These are phyloP conservation scores for Camelus dromedarius DNA, from an alignment of 2,113 vertebrate species.

Conservation along the genomic window DNA sequence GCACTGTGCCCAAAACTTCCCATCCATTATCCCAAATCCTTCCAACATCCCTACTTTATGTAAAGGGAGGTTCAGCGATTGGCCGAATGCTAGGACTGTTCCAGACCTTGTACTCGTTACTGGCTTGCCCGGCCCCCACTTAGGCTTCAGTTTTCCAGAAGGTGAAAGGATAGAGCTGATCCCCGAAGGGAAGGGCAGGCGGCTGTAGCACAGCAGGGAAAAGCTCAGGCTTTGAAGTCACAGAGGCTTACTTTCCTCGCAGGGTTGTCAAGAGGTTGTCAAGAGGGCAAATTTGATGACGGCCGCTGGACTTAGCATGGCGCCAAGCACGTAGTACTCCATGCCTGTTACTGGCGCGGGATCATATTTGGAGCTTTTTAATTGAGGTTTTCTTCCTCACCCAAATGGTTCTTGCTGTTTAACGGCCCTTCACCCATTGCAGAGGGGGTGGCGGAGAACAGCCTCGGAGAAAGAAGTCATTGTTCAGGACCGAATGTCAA, in stretches of 20 bases:
- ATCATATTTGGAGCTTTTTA: not conserved
- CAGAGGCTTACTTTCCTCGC: not conserved
- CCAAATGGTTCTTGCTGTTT: not conserved
- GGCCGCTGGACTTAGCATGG: rapidly evolving
- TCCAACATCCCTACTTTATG: not conserved
- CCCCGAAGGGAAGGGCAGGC: not conserved
- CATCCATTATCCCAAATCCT: not conserved
- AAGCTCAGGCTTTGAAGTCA: not conserved
- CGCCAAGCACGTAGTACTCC: not conserved
- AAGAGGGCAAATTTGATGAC: rapidly evolving
- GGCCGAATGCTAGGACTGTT: not conserved
- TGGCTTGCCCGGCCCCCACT: not conserved
- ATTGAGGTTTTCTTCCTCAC: not conserved
- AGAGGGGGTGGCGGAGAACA: not conserved
- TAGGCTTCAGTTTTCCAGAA: not conserved
- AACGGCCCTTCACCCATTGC: not conserved
- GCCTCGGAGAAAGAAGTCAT: not conserved
- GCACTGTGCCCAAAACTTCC: not conserved
- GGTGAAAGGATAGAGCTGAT: not conserved
- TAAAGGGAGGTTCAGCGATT: not conserved
- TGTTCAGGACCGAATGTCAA: not conserved
- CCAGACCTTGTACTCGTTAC: not conserved
- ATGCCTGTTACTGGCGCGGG: not conserved
- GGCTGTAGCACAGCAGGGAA: not conserved
- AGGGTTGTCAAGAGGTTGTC: not conserved